Evolutionary conservation across 2,113 vertebrate genomes (phyloP), one percentile per base, ranked within the genome.

Genomic region (Condylura cristata): DNA sequence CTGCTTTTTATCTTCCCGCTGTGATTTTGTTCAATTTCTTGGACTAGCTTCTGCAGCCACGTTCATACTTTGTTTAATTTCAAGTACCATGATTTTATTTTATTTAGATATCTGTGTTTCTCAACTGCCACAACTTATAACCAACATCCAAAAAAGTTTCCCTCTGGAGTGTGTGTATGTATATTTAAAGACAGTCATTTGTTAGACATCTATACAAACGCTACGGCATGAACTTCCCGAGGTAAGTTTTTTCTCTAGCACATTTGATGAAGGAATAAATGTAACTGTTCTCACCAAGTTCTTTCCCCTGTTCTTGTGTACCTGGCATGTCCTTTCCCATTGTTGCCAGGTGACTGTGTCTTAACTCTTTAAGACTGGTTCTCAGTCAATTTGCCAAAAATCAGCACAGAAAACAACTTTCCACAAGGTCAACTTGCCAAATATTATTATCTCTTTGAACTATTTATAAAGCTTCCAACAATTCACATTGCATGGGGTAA

Each of bases 391-490:
- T 93, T 16, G 13, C 80, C 86, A 96, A 95, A 94, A 96, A 10
- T 70, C 79, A 91, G 51, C 48, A 4, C 30, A 93, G 84, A 89
- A 81, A 91, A 95, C 71, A 87, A 90, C 41, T 95, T 96, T 91
- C 95, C 91, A 93, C 34, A 56, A 91, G 60, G 11, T 66, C 13
- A 87, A 81, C 94, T 78, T 93, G 95, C 80, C 75, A 95, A 87
- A 76, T 76, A 76, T 97, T 91, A 89, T 90, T 86, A n/a, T 94
- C 93, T 56, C 72, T 95, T 96, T 94, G 65, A 96, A 94, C 75
- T 96, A 93, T 81, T 96, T 87, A 94, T 89, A 94, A 95, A 87
- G 80, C 95, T 95, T 96, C 93, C 32, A 91, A 87, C 48, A 90
- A 93, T 81, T 91, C 71, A 58, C 51, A 74, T 88, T 95, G 84